Conservation (phyloP, 2,113 vertebrate species). For the Regulus satrapa region DNA sequence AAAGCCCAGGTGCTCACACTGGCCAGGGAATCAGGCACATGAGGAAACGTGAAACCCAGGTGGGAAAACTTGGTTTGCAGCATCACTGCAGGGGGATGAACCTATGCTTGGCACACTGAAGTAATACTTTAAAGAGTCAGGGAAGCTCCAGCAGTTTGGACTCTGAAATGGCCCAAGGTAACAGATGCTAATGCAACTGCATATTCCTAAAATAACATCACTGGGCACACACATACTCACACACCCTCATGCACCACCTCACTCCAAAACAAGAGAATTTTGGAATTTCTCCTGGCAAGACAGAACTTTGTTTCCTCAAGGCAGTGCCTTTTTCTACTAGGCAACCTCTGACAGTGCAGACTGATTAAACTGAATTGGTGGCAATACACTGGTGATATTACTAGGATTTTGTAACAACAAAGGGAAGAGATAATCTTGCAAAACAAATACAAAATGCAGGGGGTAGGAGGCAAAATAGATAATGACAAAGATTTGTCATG, state of each 20-base stretch:
- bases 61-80: not conserved
- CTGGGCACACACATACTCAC: not conserved
- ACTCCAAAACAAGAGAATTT: not conserved
- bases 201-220: not conserved
- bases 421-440: not conserved
- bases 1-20: not conserved
- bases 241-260: not conserved
- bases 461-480: not conserved
- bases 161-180: not conserved
- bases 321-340: not conserved
- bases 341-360: not conserved
- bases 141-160: not conserved
- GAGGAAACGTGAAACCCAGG: not conserved
- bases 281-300: not conserved
- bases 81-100: not conserved
- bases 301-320: not conserved
- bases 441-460: not conserved
- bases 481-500: not conserved
- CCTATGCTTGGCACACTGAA: fast-evolving
- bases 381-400: not conserved
- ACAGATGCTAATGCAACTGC: not conserved
- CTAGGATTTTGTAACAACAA: not conserved
- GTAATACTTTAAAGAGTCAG: not conserved
- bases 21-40: not conserved
- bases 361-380: not conserved